phyloP scores from a whole-genome alignment of 2,888 invertebrate genomes.

The Dione juno region DNA sequence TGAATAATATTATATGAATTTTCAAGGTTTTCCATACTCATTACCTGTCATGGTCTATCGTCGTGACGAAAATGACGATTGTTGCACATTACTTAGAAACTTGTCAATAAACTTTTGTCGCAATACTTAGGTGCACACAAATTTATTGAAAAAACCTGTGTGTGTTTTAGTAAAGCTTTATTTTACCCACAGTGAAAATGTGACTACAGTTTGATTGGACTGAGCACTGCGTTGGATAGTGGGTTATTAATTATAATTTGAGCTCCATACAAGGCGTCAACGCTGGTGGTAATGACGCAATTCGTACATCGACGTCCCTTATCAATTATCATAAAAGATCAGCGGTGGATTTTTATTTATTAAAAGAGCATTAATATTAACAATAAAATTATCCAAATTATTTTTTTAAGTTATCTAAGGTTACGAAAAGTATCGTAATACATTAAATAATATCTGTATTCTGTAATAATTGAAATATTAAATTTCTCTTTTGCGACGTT shows the following conservation, averaged over 20 bases:
- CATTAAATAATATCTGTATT: background rate
- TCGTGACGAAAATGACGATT: background rate
- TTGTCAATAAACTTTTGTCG: conserved; percentile 38
- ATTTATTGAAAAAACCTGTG: conserved; percentile 47
- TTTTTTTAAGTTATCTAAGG: background rate
- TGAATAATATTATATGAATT: background rate
- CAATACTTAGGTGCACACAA: conserved; percentile 52
- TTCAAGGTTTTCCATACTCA: background rate
- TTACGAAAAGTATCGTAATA: background rate
- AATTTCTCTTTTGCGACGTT: background rate
- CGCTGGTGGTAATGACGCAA: conserved; percentile 8
- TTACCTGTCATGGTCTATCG: background rate
- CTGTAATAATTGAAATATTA: background rate
- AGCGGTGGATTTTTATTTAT: background rate
- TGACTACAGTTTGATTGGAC: conserved; percentile 55
- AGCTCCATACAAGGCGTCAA: background rate
- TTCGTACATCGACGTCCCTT: background rate
- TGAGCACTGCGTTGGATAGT: conserved; percentile 67
- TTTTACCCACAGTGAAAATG: conserved; percentile 47
- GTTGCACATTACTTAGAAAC: background rate
- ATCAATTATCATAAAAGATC: conserved; percentile 5
- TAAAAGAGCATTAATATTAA: background rate
- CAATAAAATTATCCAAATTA: background rate
- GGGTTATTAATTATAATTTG: conserved; percentile 47
- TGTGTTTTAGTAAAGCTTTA: conserved; percentile 51